Evolutionary conservation across 2,113 vertebrate species (phyloP).

Genomic region (Planiliza haematocheilus): DNA sequence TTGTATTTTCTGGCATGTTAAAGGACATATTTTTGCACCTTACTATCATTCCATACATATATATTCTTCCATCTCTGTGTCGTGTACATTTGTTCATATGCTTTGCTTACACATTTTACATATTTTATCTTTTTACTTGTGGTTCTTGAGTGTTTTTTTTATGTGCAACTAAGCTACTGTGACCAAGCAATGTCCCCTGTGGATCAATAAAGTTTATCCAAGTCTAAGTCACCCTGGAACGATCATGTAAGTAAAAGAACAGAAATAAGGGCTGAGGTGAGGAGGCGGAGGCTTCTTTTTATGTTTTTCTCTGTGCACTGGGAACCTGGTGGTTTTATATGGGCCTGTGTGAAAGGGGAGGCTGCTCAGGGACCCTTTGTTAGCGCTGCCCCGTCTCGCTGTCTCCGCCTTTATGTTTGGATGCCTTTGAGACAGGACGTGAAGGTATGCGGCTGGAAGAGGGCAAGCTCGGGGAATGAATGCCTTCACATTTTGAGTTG

Average conservation of each 20-base stretch:
- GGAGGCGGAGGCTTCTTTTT: conserved; percentile 34
- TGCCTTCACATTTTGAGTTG: conserved; percentile 46
- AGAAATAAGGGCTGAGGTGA: conserved; percentile 13
- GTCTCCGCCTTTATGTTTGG: conserved; percentile 60
- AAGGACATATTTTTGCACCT: no score
- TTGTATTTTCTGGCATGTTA: no score
- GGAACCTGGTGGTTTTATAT: conserved; percentile 60
- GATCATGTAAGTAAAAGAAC: conserved; percentile 24
- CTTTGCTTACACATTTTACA: no score
- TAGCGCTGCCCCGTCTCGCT: conserved; percentile 33
- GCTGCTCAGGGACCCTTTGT: conserved; percentile 58
- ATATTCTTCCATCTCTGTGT: no score
- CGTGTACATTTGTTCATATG: no score
- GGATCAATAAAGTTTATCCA: no score
- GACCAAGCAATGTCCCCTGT: no score
- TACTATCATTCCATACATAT: no score
- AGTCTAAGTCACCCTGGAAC: conserved; percentile 8
- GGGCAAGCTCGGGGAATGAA: conserved; percentile 50
- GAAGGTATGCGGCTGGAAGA: conserved; percentile 61
- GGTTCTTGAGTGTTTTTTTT: no score
- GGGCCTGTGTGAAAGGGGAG: conserved; percentile 50
- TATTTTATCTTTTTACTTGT: no score
- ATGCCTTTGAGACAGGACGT: conserved; percentile 68
- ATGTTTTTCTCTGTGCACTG: conserved; percentile 18
- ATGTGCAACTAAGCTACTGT: no score